Evolutionary conservation across 2,888 invertebrate species (phyloP).

Genomic region (Polietes domitor): DNA sequence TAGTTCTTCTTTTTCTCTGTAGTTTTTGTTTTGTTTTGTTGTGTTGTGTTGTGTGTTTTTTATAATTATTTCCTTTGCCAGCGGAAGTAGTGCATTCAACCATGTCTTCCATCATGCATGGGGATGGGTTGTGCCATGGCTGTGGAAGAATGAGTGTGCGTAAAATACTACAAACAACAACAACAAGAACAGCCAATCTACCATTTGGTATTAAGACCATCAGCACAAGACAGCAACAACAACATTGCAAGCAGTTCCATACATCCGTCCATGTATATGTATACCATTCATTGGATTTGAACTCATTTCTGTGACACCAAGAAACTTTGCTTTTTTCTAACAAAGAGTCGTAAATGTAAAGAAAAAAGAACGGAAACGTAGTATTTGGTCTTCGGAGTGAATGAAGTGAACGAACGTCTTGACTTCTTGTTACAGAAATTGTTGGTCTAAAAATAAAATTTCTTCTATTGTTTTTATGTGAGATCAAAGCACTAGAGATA

Average conservation of each 20-base stretch:
- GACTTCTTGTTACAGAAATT: too few relatives aligned
- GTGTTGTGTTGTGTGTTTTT: conserved; percentile 42
- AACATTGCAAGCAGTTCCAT: not conserved
- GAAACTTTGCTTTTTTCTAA: not conserved
- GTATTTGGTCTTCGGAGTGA: not conserved
- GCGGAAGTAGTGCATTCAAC: conserved; percentile 77
- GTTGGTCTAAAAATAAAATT: not conserved
- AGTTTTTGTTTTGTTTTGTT: conserved; percentile 26
- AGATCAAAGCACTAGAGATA: too few relatives aligned
- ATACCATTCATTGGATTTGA: too few relatives aligned
- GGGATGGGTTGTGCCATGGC: not conserved
- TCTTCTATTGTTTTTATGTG: too few relatives aligned
- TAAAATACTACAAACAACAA: conserved; percentile 9
- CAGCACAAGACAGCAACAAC: not conserved
- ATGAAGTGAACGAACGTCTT: not conserved
- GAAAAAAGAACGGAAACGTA: not conserved
- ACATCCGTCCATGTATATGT: not conserved
- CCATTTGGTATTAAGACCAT: conserved; percentile 27
- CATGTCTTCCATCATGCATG: conserved; percentile 53
- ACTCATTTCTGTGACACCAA: not conserved
- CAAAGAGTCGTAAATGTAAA: conserved; percentile 13
- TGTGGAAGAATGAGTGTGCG: conserved; percentile 51
- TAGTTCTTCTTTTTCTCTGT: conserved; percentile 13
- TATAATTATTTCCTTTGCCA: conserved; percentile 63
- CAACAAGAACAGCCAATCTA: not conserved